Evolutionary conservation across 2,797 vertebrate genomes (phyloP), one percentile per base, ranked within the genome.

Genomic region (Xenopus petersii): DNA sequence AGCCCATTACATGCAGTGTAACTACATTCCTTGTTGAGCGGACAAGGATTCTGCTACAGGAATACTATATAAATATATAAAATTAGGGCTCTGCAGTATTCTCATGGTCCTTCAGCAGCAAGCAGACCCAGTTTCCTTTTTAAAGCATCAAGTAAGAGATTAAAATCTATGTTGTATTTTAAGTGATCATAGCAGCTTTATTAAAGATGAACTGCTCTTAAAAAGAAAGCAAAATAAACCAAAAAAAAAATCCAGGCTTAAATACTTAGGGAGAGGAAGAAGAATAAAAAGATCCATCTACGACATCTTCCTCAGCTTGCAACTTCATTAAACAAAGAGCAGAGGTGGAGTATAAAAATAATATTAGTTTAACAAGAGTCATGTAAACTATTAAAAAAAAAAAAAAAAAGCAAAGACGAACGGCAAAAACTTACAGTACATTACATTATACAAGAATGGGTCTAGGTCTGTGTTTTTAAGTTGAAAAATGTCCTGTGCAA

Each of bases 271-370:
- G 15, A 63, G 13, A 33, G 15, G 15, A 63, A 36, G 30, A 60
- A 60, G 15, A 12, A 26, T 24, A 10, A 30, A 51, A 69, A 72
- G 58, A 73, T 58, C 70, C 66, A 64, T 24, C 30, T 91, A 90
- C 88, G 89, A 82, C 13, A 80, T 81, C 88, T 86, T 88, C 88
- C 81, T 89, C 88, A 86, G 84, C 87, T 89, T 90, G 89, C 83
- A 82, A 81, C 85, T 86, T 91, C 87, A 4, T 30, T 30, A 92
- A 92, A 91, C 90, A 92, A 91, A 92, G 86, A 87, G 89, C 90
- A 90, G 80, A 89, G 65, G 36, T 49, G 60, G 59, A 67, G 87
- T 87, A 89, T 89, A 87, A 88, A 30, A 89, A 75, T 86, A 90
- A 89, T 67, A 86, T 83, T 89, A 87, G 84, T 89, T 89, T 81